These are phyloP conservation scores for Tetropium fuscum DNA, from an alignment of 2,888 invertebrate species.

Conservation along the genomic window DNA sequence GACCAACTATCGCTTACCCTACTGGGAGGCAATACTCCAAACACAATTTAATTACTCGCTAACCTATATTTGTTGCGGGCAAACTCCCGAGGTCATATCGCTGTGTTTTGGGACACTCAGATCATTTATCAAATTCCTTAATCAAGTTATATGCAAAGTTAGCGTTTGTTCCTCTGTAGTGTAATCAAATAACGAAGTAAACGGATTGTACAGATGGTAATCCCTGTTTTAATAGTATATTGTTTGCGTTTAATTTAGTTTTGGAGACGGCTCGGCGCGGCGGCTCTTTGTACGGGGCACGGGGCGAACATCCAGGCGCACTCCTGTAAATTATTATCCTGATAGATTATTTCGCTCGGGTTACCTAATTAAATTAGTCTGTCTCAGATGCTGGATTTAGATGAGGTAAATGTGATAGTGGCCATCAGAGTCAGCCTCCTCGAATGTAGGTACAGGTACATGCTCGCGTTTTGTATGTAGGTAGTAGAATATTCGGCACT, in stretches of 20 bases:
- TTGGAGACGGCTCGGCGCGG: constrained; percentile 7
- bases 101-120: constrained; percentile 11
- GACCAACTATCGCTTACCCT: too few species aligned
- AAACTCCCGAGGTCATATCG: constrained; percentile 4
- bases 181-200: constrained; percentile 46
- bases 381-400: constrained; percentile 2
- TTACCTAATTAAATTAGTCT: constrained; percentile 16
- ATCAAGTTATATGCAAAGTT: constrained; percentile 47
- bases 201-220: constrained; percentile 46
- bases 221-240: constrained; percentile 44
- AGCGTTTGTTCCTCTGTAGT: constrained; percentile 46
- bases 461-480: too few species aligned
- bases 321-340: constrained; percentile 14
- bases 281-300: constrained; percentile 1
- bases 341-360: constrained; percentile 13
- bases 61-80: constrained; percentile 19
- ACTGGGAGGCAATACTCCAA: not conserved
- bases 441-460: too few species aligned
- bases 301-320: not conserved
- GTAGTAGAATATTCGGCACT: too few species aligned
- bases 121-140: constrained; percentile 46
- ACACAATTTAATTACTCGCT: constrained; percentile 19
- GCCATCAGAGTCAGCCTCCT: too few species aligned
- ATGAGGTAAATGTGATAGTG: not conserved
- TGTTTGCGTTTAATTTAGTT: constrained; percentile 49